phyloP scores from a whole-genome alignment of 2,797 vertebrate species.

The Pipistrellus pygmaeus region DNA sequence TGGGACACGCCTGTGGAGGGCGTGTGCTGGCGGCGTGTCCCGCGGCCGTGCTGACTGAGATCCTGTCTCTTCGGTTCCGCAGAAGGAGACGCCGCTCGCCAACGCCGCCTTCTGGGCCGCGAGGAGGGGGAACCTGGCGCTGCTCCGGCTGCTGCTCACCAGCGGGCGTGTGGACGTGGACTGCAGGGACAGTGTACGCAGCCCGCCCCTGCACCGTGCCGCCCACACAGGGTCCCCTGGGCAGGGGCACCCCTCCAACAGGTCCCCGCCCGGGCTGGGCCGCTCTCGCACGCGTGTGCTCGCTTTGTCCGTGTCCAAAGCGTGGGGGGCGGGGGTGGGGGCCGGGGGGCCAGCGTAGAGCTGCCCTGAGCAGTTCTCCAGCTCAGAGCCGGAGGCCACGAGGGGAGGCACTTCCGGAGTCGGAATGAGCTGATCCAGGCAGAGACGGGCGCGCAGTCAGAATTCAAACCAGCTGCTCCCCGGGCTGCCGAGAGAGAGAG shows the following conservation, averaged over 20 bases:
- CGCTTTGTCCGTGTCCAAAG: background rate
- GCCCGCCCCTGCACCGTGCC: conserved; percentile 79
- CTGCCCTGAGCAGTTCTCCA: fast-evolving
- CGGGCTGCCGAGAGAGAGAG: background rate
- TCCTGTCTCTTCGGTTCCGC: conserved; percentile 75
- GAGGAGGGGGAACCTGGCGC: conserved; percentile 95
- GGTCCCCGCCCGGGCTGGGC: conserved; percentile 13
- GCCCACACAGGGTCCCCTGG: conserved; percentile 45
- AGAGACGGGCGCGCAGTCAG: background rate
- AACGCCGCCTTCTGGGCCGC: conserved; percentile 99
- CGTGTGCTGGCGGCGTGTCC: fast-evolving
- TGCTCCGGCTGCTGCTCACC: conserved; percentile 97
- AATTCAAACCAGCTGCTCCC: conserved; percentile 76
- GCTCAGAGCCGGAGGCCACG: background rate
- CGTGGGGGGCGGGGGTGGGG: background rate
- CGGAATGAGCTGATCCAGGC: background rate
- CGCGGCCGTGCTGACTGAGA: background rate
- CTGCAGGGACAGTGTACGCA: conserved; percentile 98
- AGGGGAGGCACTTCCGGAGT: background rate
- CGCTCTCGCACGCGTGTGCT: background rate
- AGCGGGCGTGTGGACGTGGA: conserved; percentile 97
- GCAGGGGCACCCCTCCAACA: background rate
- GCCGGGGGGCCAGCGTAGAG: too few relatives aligned
- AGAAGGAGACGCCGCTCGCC: conserved; percentile 99
- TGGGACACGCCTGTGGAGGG: background rate